Percentiles rank a stretch among this genome's conserved stretches.
Conservation (phyloP, 2,113 vertebrate genomes). For the Rhegmatorhina hoffmannsi region DNA sequence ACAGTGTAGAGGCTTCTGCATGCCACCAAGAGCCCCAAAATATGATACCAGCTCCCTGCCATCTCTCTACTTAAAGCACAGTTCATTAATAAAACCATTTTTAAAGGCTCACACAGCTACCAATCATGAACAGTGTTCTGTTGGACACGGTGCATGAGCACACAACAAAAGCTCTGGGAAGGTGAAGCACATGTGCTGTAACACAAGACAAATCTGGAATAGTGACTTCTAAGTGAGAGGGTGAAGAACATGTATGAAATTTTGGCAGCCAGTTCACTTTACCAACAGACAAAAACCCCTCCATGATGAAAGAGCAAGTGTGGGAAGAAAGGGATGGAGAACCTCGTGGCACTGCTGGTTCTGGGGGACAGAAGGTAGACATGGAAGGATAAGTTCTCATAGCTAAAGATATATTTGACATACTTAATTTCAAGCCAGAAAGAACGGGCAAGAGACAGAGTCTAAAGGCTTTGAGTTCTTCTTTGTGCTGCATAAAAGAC, state of each 20-base stretch:
- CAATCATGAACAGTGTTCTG: accelerated
- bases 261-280: background rate
- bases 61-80: background rate
- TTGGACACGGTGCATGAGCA: background rate
- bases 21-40: background rate
- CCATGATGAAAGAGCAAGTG: background rate
- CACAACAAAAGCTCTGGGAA: background rate
- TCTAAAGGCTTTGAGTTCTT: background rate
- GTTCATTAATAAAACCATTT: background rate
- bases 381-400: background rate
- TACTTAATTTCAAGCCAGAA: constrained; percentile 7
- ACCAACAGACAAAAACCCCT: background rate
- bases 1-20: background rate
- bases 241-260: background rate
- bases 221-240: background rate
- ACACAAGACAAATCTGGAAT: background rate
- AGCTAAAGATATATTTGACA: background rate
- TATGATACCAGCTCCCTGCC: background rate
- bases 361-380: background rate
- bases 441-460: background rate
- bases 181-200: background rate
- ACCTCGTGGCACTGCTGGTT: background rate
- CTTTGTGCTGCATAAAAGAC: background rate
- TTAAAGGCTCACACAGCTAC: background rate
- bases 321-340: background rate